Percentiles rank a stretch among this genome's conserved stretches.
Conservation (phyloP, 2,113 vertebrate genomes). For the Ammodramus savannarum region DNA sequence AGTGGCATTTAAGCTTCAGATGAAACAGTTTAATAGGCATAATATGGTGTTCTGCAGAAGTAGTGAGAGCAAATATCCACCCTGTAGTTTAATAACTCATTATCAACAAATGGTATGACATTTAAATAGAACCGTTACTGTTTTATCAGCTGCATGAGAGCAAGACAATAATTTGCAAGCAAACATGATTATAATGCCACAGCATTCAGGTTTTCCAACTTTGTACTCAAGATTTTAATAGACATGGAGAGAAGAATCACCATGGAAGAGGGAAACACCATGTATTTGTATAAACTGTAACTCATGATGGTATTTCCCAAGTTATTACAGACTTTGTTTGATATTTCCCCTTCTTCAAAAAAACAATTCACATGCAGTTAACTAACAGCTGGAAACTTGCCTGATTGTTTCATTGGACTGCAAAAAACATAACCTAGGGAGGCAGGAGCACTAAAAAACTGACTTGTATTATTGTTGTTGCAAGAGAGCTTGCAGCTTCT, state of each 20-base stretch:
- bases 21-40: neutral
- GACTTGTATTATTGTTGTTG: neutral
- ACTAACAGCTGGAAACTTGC: neutral
- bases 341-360: neutral
- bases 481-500: neutral
- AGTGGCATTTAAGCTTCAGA: neutral
- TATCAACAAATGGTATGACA: neutral
- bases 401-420: neutral
- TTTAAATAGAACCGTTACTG: neutral
- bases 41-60: neutral
- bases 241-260: neutral
- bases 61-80: neutral
- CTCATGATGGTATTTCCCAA: neutral
- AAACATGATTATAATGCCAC: neutral
- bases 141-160: neutral
- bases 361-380: neutral
- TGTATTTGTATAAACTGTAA: neutral
- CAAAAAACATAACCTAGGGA: neutral
- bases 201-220: neutral
- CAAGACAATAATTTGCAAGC: neutral
- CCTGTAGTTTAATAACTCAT: neutral
- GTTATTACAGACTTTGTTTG: neutral
- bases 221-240: neutral
- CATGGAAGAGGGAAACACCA: neutral
- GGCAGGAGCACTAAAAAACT: neutral